Percentiles rank a stretch among this genome's conserved stretches.
Conservation (phyloP, 2,888 invertebrate genomes). For the Drosophila emarginata region DNA sequence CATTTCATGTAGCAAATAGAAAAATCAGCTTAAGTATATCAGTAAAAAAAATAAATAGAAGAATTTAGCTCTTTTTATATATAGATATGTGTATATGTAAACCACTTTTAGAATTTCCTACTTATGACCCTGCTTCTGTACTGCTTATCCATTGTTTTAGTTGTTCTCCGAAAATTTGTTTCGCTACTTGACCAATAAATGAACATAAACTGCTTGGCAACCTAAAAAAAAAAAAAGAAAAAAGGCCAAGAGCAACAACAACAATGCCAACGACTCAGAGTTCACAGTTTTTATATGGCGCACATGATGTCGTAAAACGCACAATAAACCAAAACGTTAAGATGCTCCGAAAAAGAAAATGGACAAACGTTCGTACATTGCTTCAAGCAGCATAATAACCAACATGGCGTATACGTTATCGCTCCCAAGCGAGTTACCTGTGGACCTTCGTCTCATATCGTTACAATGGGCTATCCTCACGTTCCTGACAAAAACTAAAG, state of each 20-base stretch:
- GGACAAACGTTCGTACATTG: conserved; percentile 25
- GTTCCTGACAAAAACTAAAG: conserved; percentile 5
- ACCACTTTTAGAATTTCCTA: not conserved
- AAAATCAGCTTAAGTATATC: not conserved
- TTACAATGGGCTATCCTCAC: conserved; percentile 14
- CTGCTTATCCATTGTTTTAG: conserved; percentile 10
- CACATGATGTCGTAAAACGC: conserved; percentile 68
- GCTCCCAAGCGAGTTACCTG: conserved; percentile 54
- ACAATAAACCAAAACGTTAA: conserved; percentile 72
- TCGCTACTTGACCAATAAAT: conserved; percentile 56
- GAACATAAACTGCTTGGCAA: conserved; percentile 42
- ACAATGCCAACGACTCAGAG: conserved; percentile 14
- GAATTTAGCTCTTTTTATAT: not conserved
- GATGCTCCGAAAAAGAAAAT: conserved; percentile 27
- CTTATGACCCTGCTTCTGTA: not conserved
- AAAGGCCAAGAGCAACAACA: not conserved
- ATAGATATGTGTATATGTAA: not conserved
- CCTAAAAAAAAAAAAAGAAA: not conserved
- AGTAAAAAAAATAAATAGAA: not conserved
- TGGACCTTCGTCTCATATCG: not conserved
- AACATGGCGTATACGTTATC: conserved; percentile 69
- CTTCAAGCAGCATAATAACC: conserved; percentile 7
- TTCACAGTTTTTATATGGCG: conserved; percentile 54
- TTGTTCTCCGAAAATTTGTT: conserved; percentile 31
- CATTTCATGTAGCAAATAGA: not conserved